A percentile compares a stretch with the other conserved stretches of the same genome.
Conservation (phyloP, 2,888 invertebrate genomes). For the Tenthredo distinguenda region DNA sequence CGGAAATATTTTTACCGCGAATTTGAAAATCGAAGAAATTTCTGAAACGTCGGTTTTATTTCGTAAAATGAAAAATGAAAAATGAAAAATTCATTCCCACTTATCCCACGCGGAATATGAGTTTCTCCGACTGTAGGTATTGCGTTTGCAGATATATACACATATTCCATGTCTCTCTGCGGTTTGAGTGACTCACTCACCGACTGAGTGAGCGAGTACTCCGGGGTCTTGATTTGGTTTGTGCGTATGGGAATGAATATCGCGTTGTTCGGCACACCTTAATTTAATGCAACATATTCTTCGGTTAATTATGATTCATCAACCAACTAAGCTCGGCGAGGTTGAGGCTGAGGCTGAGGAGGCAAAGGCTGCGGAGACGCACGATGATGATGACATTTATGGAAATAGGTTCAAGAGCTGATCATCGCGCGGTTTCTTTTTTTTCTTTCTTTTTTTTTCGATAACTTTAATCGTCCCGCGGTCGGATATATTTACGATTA, state of each 20-base stretch:
- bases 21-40: not conserved
- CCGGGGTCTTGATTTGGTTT: constrained; percentile 53
- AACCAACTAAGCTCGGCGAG: constrained; percentile 22
- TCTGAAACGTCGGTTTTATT: not conserved
- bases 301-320: constrained; percentile 68
- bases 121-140: not conserved
- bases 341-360: constrained; percentile 42
- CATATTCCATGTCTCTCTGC: not conserved
- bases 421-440: not conserved
- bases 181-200: constrained; percentile 28
- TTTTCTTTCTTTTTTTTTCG: not conserved
- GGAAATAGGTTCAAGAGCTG: constrained; percentile 43
- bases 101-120: not conserved
- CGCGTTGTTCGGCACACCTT: constrained; percentile 61
- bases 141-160: not conserved
- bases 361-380: constrained; percentile 18
- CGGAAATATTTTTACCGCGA: not conserved
- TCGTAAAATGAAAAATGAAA: too few relatives aligned
- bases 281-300: constrained; percentile 64
- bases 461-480: not conserved
- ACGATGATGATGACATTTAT: constrained; percentile 52
- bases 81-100: too few relatives aligned
- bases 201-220: not conserved
- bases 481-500: not conserved
- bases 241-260: constrained; percentile 47